These are phyloP conservation scores for Heterodera schachtii DNA, from an alignment of 1,140 invertebrate genomes.

Conservation along the genomic window DNA sequence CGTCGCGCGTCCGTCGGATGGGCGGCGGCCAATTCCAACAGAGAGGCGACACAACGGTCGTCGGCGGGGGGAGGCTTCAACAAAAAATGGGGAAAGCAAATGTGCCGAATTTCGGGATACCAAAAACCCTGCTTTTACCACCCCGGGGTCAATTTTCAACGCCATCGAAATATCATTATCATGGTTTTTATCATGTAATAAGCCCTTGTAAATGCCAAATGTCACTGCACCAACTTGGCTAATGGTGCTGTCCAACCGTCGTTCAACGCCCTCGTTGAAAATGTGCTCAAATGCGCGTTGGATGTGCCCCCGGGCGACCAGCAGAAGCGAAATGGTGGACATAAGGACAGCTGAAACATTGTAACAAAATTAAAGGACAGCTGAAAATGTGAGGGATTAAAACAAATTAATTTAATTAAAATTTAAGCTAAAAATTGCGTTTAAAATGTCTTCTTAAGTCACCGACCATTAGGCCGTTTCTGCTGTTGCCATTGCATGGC, in stretches of 20 bases:
- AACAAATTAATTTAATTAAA: background rate
- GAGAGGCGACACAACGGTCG: slow-evolving; percentile 24
- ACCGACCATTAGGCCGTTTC: background rate
- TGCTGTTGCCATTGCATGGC: slow-evolving; percentile 36
- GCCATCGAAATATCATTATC: too few relatives aligned
- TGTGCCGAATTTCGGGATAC: too few relatives aligned
- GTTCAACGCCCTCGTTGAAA: slow-evolving; percentile 40
- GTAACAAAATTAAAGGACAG: too few relatives aligned
- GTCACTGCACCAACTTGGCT: too few relatives aligned
- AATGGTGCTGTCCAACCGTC: slow-evolving; percentile 7
- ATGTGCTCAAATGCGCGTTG: slow-evolving; percentile 47
- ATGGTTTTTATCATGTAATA: too few relatives aligned
- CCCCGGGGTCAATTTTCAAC: too few relatives aligned
- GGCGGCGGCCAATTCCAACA: slow-evolving; percentile 30
- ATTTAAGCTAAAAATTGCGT: background rate
- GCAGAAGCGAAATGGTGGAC: slow-evolving; percentile 26
- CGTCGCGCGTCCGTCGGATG: slow-evolving; percentile 22
- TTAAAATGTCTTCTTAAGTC: too few relatives aligned
- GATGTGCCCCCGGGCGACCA: slow-evolving; percentile 49
- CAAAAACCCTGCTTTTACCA: too few relatives aligned
- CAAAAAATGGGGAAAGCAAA: background rate
- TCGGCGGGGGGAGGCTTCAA: slow-evolving; percentile 10
- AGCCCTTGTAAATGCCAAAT: too few relatives aligned
- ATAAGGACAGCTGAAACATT: slow-evolving; percentile 35
- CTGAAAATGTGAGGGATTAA: background rate